Conservation (phyloP, 1,140 invertebrate genomes). For the Drosophila takahashii region DNA sequence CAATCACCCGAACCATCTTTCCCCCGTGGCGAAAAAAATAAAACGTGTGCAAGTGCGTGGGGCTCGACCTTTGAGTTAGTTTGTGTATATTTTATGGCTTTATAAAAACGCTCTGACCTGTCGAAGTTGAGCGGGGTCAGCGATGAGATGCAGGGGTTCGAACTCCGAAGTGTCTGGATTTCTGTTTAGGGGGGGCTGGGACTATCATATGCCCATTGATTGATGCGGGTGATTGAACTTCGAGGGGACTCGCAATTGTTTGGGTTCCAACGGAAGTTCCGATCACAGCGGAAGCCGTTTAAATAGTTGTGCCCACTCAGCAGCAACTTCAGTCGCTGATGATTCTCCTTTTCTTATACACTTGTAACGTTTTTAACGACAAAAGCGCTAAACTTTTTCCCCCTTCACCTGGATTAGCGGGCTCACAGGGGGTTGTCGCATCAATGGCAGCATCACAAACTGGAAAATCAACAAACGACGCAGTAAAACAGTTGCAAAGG, state of each 20-base stretch:
- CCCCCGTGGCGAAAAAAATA: conserved; percentile 23
- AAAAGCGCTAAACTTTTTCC: conserved; percentile 59
- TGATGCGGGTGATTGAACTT: conserved; percentile 37
- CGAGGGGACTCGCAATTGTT: conserved; percentile 1
- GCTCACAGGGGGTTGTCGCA: conserved; percentile 27
- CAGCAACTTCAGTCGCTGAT: conserved; percentile 17
- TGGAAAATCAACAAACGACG: conserved; percentile 62
- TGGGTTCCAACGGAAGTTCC: not conserved
- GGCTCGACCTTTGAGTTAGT: conserved; percentile 33
- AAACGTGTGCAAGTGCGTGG: conserved; percentile 42
- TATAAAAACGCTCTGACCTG: conserved; percentile 72
- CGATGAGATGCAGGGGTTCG: conserved; percentile 49
- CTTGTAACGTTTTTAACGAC: conserved; percentile 53
- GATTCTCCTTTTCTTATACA: not conserved
- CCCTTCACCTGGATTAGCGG: conserved; percentile 35
- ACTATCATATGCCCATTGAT: conserved; percentile 72
- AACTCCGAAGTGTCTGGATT: conserved; percentile 50
- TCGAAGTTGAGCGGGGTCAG: conserved; percentile 59
- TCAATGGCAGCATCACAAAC: conserved; percentile 52
- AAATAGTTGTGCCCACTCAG: conserved; percentile 46
- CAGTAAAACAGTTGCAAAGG: conserved; percentile 55
- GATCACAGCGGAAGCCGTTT: conserved; percentile 18
- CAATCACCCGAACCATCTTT: not conserved
- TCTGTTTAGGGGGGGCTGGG: conserved; percentile 23
- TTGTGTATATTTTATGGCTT: conserved; percentile 77